These are phyloP conservation scores for Sesamia inferens DNA, from an alignment of 2,888 invertebrate species.

Conservation along the genomic window DNA sequence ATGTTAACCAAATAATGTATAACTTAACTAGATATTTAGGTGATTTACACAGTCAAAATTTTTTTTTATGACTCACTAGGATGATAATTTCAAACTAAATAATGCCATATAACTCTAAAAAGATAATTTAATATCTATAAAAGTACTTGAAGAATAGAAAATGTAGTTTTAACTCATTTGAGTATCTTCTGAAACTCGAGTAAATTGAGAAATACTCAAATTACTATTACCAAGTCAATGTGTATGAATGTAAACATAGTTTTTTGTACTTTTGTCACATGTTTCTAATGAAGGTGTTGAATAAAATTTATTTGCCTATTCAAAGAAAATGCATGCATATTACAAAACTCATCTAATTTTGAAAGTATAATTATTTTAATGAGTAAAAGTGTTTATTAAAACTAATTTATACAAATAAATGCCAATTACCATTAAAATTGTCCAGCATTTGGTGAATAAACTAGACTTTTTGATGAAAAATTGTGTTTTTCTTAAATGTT, in stretches of 20 bases:
- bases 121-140: constrained; percentile 19
- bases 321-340: background rate
- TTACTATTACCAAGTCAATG: constrained; percentile 53
- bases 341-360: background rate
- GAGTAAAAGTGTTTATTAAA: background rate
- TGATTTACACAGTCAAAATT: constrained; percentile 24
- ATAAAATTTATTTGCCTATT: background rate
- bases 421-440: background rate
- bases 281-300: constrained; percentile 27
- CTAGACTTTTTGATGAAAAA: background rate
- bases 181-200: constrained; percentile 12
- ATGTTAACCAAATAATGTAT: constrained; percentile 16
- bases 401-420: background rate
- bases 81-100: constrained; percentile 17
- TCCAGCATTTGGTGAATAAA: background rate
- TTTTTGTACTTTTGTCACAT: constrained; percentile 33
- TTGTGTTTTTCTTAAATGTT: background rate
- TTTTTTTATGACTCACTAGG: constrained; percentile 35
- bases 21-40: constrained; percentile 19
- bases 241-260: constrained; percentile 58
- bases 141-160: constrained; percentile 12
- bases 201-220: constrained; percentile 30
- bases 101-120: constrained; percentile 27
- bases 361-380: background rate
- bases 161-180: constrained; percentile 1